A percentile compares a stretch with the other conserved stretches of the same genome.
phyloP scores from a whole-genome alignment of 2,113 vertebrate species.

The Aegotheles bennettii region DNA sequence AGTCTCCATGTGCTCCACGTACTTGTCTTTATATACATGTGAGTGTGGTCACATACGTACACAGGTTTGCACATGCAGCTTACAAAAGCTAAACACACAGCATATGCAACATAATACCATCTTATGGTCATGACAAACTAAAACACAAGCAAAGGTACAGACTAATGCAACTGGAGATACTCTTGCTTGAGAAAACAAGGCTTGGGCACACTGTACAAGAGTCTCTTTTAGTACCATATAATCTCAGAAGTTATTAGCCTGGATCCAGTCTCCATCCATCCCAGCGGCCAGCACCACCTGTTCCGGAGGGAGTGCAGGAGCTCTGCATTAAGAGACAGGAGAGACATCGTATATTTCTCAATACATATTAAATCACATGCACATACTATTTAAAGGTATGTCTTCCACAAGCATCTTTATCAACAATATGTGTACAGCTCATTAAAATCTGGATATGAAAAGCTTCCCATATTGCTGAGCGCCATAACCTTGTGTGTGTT shows the following conservation, averaged over 20 bases:
- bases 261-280: not conserved
- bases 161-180: not conserved
- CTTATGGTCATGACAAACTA: not conserved
- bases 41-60: not conserved
- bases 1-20: not conserved
- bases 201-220: no score
- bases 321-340: not conserved
- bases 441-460: not conserved
- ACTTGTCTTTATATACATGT: rapidly evolving
- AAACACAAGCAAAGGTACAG: not conserved
- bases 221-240: not conserved
- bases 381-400: not conserved
- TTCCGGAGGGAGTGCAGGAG: not conserved
- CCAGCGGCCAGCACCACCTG: not conserved
- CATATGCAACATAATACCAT: not conserved
- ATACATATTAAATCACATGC: not conserved
- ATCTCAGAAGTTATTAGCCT: not conserved
- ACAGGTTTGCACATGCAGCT: not conserved
- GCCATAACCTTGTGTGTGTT: not conserved
- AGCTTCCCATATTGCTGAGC: rapidly evolving
- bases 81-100: not conserved
- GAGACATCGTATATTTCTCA: not conserved
- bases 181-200: not conserved
- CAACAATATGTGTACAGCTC: not conserved
- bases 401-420: not conserved